These are phyloP conservation scores for Coptodon bakossiorum DNA, from an alignment of 2,113 vertebrate genomes.

Conservation along the genomic window DNA sequence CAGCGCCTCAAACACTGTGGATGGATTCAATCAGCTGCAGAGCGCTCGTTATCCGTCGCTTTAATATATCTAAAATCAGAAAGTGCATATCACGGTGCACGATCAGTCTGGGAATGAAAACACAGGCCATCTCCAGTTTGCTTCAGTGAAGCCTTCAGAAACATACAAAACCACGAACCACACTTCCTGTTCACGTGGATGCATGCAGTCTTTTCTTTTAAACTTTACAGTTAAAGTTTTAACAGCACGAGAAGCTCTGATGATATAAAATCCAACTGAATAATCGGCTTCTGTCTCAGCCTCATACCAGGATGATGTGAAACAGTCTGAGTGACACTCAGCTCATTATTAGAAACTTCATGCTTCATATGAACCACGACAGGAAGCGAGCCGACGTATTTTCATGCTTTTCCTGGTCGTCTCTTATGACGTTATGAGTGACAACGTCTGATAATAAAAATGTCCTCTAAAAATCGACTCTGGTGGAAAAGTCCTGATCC, in stretches of 20 bases:
- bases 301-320: background rate
- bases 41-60: background rate
- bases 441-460: background rate
- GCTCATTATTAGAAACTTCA: background rate
- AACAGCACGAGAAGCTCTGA: background rate
- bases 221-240: background rate
- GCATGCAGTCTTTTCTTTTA: background rate
- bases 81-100: background rate
- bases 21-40: background rate
- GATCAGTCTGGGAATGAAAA: background rate
- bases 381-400: fast-evolving
- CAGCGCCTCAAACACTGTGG: background rate
- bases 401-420: background rate
- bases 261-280: background rate
- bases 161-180: background rate
- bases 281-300: background rate
- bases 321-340: background rate
- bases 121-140: background rate
- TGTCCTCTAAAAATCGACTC: background rate
- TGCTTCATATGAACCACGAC: background rate
- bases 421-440: fast-evolving
- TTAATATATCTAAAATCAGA: background rate
- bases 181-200: background rate
- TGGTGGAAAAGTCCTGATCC: fast-evolving
- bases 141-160: background rate